Percentiles rank a stretch among this genome's conserved stretches.
Evolutionary conservation across 1,140 invertebrate genomes (phyloP).

Genomic region (Chironomus tepperi): DNA sequence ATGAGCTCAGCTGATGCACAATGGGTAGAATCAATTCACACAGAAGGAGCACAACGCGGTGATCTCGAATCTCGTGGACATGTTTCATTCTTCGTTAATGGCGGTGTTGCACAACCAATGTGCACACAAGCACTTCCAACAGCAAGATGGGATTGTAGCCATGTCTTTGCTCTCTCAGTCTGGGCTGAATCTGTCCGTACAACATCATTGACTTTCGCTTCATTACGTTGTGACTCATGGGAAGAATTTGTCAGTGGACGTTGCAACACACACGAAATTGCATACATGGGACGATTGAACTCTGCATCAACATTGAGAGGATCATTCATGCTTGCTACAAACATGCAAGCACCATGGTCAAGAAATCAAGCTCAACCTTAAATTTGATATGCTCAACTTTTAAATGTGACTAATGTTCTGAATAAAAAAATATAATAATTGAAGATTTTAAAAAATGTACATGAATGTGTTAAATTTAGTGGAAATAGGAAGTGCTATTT

Average conservation of each 20-base stretch:
- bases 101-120: constrained; percentile 4
- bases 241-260: not conserved
- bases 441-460: too few relatives aligned
- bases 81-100: not conserved
- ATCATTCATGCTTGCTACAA: not conserved
- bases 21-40: not conserved
- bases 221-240: not conserved
- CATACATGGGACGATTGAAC: not conserved
- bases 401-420: too few relatives aligned
- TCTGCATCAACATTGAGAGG: not conserved
- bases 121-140: not conserved
- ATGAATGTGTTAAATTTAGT: too few relatives aligned
- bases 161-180: not conserved
- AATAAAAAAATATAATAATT: too few relatives aligned
- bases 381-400: not conserved
- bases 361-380: not conserved
- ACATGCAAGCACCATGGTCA: not conserved
- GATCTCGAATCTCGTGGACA: not conserved
- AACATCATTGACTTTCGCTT: not conserved
- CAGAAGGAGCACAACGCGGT: not conserved
- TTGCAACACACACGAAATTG: not conserved
- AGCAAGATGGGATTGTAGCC: not conserved
- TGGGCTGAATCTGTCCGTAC: constrained; percentile 19
- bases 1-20: not conserved
- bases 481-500: too few relatives aligned